Conservation (phyloP, 2,888 invertebrate genomes). For the Fragum sueziense region DNA sequence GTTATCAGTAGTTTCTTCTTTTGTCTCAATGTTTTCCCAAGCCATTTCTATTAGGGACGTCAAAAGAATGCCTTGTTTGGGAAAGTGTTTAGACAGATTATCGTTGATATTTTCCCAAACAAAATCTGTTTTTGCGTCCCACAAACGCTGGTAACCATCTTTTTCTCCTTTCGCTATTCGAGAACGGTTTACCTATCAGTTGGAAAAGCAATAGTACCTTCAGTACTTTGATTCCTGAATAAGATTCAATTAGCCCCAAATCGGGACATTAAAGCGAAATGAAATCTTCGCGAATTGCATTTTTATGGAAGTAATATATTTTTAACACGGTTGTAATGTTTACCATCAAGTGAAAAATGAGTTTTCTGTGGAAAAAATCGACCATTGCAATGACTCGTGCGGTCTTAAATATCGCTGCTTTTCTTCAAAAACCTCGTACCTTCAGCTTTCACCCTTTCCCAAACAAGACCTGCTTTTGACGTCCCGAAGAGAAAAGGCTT, state of each 20-base stretch:
- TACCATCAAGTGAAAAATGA: not conserved
- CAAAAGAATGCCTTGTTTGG: not conserved
- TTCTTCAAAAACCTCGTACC: no score
- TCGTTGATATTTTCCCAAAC: not conserved
- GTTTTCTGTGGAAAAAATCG: no score
- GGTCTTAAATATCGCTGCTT: no score
- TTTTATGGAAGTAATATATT: conserved; percentile 18
- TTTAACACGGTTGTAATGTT: conserved; percentile 1
- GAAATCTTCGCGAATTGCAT: conserved; percentile 13
- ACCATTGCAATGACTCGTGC: no score
- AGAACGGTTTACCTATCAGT: not conserved
- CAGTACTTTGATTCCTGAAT: not conserved
- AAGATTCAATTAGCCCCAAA: conserved; percentile 5
- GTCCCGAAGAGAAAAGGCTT: no score
- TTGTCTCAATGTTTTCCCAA: no score
- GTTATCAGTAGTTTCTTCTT: no score
- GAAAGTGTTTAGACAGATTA: not conserved
- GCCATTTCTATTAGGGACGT: no score
- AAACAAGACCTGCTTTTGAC: no score
- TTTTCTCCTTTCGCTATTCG: not conserved
- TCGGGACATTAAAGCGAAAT: conserved; percentile 7
- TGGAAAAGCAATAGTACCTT: not conserved
- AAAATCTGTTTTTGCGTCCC: not conserved
- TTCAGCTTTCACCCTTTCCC: no score
- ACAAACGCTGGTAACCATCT: not conserved